Evolutionary conservation across 2,113 vertebrate genomes (phyloP).

Genomic region (Dicaeum eximium): DNA sequence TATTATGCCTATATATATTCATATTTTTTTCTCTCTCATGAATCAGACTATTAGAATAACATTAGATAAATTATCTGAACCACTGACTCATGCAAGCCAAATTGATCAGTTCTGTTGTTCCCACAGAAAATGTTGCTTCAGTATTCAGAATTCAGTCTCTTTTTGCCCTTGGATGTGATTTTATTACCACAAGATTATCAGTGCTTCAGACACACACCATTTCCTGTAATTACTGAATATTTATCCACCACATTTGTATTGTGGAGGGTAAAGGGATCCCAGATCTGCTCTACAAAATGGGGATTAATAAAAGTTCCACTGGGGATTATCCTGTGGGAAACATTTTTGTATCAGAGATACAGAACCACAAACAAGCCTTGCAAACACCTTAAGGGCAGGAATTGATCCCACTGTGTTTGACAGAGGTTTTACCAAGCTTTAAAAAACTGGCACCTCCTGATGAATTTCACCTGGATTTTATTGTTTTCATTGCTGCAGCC

Average conservation of each 20-base stretch:
- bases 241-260: not conserved
- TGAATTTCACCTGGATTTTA: not conserved
- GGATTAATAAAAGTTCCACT: not conserved
- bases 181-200: not conserved
- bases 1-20: not conserved
- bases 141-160: not conserved
- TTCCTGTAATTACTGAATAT: not conserved
- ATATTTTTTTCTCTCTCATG: not conserved
- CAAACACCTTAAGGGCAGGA: not conserved
- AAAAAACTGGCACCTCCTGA: not conserved
- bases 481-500: not conserved
- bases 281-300: not conserved
- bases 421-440: not conserved
- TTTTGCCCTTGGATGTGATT: not conserved
- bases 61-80: constrained; percentile 23
- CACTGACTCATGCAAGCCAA: constrained; percentile 28
- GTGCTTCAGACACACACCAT: not conserved
- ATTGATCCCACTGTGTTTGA: not conserved
- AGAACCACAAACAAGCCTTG: not conserved
- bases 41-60: constrained; percentile 31
- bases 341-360: not conserved
- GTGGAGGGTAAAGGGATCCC: not conserved
- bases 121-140: not conserved
- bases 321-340: not conserved
- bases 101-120: not conserved